A percentile compares a stretch with the other conserved stretches of the same genome.
Conservation (phyloP, 2,888 invertebrate species). For the Chymomyza fuscimana region DNA sequence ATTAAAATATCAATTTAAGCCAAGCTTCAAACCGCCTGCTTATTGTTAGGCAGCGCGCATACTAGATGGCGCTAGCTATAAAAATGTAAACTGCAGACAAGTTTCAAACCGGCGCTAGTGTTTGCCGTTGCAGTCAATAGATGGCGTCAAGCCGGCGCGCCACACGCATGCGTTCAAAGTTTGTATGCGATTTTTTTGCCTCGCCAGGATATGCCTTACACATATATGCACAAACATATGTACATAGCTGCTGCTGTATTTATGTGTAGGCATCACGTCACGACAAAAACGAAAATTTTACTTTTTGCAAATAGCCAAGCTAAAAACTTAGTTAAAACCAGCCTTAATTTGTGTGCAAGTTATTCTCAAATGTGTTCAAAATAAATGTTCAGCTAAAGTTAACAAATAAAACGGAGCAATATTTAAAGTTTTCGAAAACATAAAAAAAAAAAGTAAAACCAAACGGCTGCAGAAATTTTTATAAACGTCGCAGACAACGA, state of each 20-base stretch:
- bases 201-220: slow-evolving; percentile 5
- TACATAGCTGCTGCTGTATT: slow-evolving; percentile 47
- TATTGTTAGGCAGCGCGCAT: no score
- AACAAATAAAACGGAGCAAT: background rate
- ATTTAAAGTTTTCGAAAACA: background rate
- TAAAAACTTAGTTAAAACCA: background rate
- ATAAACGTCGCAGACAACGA: background rate
- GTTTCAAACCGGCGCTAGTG: no score
- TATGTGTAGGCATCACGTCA: slow-evolving; percentile 54
- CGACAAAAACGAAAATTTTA: slow-evolving; percentile 26
- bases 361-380: background rate
- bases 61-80: no score
- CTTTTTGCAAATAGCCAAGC: background rate
- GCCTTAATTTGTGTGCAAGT: background rate
- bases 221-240: slow-evolving; percentile 36
- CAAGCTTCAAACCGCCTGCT: no score
- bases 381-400: background rate
- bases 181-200: slow-evolving; percentile 10
- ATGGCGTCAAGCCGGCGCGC: slow-evolving; percentile 28
- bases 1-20: no score
- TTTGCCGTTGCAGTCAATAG: background rate
- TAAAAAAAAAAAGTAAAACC: background rate
- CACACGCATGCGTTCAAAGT: slow-evolving; percentile 37
- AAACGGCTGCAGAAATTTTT: background rate
- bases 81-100: no score